Evolutionary conservation across 2,888 invertebrate genomes (phyloP), one percentile per base, ranked within the genome.

Genomic region (Macropis europaea): DNA sequence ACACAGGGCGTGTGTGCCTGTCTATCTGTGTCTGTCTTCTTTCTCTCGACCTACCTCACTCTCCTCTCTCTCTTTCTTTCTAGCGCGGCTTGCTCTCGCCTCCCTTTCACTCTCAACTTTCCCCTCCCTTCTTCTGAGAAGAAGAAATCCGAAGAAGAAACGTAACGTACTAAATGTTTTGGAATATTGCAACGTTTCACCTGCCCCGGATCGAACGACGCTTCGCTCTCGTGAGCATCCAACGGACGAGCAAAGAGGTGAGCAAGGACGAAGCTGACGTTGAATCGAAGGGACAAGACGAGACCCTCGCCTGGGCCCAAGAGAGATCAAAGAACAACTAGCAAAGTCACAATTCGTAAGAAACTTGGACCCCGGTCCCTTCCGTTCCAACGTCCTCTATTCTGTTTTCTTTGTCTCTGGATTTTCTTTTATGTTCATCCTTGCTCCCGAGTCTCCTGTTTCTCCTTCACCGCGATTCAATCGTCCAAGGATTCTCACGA

Each of bases 181-280:
- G 84, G 82, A 87, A 87, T 88, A 88, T 88, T 88, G 88, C 88
- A 87, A 86, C 85, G 77, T 84, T 79, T 84, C 81, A 85, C 82
- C 85, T 86, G 85, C 82, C 82, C 82, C 84, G 79, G 76, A 76
- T 80, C 22, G 42, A 54, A 22, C 9, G 61, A 60, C 50, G 59
- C 32, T n/a, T 15, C 17, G 26, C 32, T 13, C 43, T 9, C 48
- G 59, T n/a, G 68, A 69, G 57, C 15, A n/a, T 24, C 36, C 32
- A 36, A 28, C 13, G 17, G 9, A 11, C 3, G 42, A 54, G 36
- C 47, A 22, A 50, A 19, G n/a, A 13, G 34, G 7, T 3, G 9
- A 19, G 5, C 17, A 30, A 32, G 32, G 42, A 22, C 6, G 47
- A 28, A 15, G 28, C 15, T 9, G 13, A 2, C 7, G 17, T 5